Evolutionary conservation across 2,888 invertebrate species (phyloP).

Genomic region (Gandaritis pyraliata): DNA sequence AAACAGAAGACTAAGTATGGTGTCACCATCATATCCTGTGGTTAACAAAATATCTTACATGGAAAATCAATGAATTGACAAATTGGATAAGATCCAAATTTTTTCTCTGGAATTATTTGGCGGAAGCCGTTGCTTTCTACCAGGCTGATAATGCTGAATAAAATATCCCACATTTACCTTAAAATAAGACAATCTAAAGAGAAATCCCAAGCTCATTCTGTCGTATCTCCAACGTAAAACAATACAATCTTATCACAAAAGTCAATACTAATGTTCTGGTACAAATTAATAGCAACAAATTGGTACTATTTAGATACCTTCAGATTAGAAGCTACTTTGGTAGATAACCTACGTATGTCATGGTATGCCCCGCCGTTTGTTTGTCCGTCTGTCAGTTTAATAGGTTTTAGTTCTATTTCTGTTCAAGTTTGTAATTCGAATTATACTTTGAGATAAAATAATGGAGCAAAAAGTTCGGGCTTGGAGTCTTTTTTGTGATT

Average conservation of each 20-base stretch:
- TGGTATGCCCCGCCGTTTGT: conserved; percentile 34
- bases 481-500: no score
- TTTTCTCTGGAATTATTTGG: no score
- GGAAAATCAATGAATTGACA: no score
- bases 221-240: conserved; percentile 33
- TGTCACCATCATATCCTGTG: no score
- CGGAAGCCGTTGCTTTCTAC: no score
- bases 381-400: conserved; percentile 35
- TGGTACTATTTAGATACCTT: conserved; percentile 39
- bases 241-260: conserved; percentile 40
- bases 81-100: no score
- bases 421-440: conserved; percentile 4
- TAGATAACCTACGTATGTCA: conserved; percentile 36
- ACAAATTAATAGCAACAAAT: conserved; percentile 43
- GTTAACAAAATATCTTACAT: no score
- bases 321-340: conserved; percentile 28
- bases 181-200: conserved; percentile 4
- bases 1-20: no score
- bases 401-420: conserved; percentile 12
- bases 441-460: conserved; percentile 7
- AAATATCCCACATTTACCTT: neutral
- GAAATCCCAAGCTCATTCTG: conserved; percentile 14
- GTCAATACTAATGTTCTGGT: conserved; percentile 36
- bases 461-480: neutral
- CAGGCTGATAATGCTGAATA: no score